A percentile compares a stretch with the other conserved stretches of the same genome.
Evolutionary conservation across 2,797 vertebrate genomes (phyloP).

Genomic region (Anabacerthia variegaticeps): DNA sequence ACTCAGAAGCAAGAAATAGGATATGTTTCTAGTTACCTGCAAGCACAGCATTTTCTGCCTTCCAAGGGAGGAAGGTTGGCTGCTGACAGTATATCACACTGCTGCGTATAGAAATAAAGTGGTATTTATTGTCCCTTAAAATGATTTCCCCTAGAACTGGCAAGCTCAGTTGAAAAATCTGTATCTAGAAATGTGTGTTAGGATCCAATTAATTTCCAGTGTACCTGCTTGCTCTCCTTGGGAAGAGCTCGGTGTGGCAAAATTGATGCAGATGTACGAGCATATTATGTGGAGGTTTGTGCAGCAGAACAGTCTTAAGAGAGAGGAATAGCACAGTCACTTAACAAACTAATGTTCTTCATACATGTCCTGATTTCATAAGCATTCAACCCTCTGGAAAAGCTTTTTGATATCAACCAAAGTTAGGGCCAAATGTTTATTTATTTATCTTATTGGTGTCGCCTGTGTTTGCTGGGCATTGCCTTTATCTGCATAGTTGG

Average conservation of each 20-base stretch:
- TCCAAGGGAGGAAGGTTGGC: neutral
- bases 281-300: neutral
- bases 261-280: neutral
- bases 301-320: neutral
- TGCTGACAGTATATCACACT: slow-evolving; percentile 3
- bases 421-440: neutral
- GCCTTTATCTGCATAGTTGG: neutral
- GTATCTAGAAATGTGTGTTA: neutral
- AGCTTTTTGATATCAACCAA: neutral
- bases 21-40: neutral
- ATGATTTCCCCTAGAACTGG: slow-evolving; percentile 31
- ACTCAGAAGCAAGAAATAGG: slow-evolving; percentile 13
- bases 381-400: neutral
- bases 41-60: slow-evolving; percentile 31
- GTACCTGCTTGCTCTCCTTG: neutral
- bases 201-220: slow-evolving; percentile 17
- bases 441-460: neutral
- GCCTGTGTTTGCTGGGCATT: neutral
- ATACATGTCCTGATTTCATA: neutral
- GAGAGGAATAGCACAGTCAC: neutral
- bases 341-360: neutral
- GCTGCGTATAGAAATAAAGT: slow-evolving; percentile 39
- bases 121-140: slow-evolving; percentile 59
- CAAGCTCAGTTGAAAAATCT: slow-evolving; percentile 30
- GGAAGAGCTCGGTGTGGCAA: neutral